Base-by-base conservation (phyloP, 2,888 invertebrate genomes). In the Eurois occulta region DNA sequence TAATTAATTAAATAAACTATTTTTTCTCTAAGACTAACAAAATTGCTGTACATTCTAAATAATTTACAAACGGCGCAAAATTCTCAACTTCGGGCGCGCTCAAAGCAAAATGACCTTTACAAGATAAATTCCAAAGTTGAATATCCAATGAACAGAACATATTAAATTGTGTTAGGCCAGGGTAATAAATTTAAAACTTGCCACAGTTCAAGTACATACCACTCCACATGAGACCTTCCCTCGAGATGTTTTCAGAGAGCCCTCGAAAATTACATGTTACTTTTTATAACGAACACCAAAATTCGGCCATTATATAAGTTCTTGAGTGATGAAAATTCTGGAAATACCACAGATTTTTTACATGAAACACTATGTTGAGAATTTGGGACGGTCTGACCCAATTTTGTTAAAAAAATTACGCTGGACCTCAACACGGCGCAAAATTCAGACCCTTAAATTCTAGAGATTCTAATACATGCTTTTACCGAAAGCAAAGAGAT, bases 121-220 rank as follows among this genome's bases (percentile, higher is more conserved):
- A 70, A 52, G 64, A 35, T 77, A 75, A 78, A 78, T 67, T 68
- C 35, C 66, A 82, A 79, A 80, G 85, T 73, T 74, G 75, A 69
- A 77, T 82, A 78, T 83, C 69, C 79, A 86, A 87, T 81, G 64
- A 80, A 77, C 67, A 69, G 67, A 76, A 73, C 73, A 80, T 84
- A 81, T 81, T 85, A 86, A 88, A 84, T 79, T 82, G 78, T 75
- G 73, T 65, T 48, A 77, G 77, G 70, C 78, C 46, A 69, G 55
- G 58, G 84, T 76, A 81, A 88, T 89, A 90, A 87, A 90, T 86
- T 87, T 82, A 60, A 86, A 87, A 86, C 71, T 85, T 72, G 76
- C 84, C 68, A 77, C 77, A 79, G 75, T 72, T 84, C 70, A 86
- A 81, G 83, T 81, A 81, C 77, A 68, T 52, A 69, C 55, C 83